phyloP scores from a whole-genome alignment of 2,888 invertebrate species.

The Yponomeuta cagnagella region DNA sequence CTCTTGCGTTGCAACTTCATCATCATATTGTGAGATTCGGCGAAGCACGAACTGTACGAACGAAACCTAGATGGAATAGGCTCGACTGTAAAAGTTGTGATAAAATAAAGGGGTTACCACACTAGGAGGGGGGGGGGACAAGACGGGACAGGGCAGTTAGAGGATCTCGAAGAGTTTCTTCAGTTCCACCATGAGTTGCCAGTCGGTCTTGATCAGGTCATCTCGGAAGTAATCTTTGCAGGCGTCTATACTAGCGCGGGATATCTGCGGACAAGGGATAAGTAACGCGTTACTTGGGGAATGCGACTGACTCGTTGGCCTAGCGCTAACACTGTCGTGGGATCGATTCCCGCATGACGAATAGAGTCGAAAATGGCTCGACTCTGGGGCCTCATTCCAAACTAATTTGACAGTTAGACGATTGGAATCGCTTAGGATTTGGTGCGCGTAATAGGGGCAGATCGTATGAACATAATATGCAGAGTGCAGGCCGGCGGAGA shows the following conservation, averaged over 20 bases:
- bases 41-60: neutral
- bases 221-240: constrained; percentile 99
- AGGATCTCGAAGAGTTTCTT: constrained; percentile 98
- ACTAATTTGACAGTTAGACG: too few relatives aligned
- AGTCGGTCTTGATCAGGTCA: constrained; percentile 96
- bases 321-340: too few relatives aligned
- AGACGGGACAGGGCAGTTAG: constrained; percentile 62
- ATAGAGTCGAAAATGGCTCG: too few relatives aligned
- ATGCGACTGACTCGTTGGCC: neutral
- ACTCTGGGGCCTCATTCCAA: too few relatives aligned
- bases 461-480: neutral
- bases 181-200: constrained; percentile 98
- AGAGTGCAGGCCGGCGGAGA: too few relatives aligned
- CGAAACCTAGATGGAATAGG: constrained; percentile 10
- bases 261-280: constrained; percentile 82
- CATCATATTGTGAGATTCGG: constrained; percentile 2
- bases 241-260: constrained; percentile 98
- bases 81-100: neutral
- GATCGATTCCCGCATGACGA: too few relatives aligned
- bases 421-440: too few relatives aligned
- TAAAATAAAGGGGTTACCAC: neutral
- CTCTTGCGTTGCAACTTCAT: neutral
- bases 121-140: constrained; percentile 3
- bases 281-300: neutral
- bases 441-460: neutral